Percentiles rank a stretch among this genome's conserved stretches.
Evolutionary conservation across 2,888 invertebrate genomes (phyloP).

Genomic region (Deilephila elpenor): DNA sequence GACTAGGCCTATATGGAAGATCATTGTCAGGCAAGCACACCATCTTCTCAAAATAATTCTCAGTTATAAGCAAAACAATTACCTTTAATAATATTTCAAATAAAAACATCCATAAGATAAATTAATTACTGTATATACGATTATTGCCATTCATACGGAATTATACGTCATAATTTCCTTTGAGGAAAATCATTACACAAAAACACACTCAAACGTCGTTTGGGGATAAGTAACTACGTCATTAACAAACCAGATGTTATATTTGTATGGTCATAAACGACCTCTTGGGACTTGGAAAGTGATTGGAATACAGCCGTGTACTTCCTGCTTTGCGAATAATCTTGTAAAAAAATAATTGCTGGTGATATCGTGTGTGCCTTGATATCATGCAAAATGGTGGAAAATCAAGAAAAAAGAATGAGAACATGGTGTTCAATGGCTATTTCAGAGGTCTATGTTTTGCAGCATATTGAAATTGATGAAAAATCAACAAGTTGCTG

Average conservation of each 20-base stretch:
- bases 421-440: too few species aligned
- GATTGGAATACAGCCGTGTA: not conserved
- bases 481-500: too few species aligned
- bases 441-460: too few species aligned
- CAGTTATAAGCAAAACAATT: too few species aligned
- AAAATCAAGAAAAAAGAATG: too few species aligned
- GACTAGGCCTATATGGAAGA: too few species aligned
- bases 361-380: too few species aligned
- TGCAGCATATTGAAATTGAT: too few species aligned
- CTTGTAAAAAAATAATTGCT: too few species aligned
- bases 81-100: not conserved
- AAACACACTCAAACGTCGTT: slow-evolving; percentile 21
- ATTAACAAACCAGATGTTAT: slow-evolving; percentile 6
- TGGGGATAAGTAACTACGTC: not conserved
- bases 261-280: not conserved
- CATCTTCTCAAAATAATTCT: too few species aligned
- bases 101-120: not conserved
- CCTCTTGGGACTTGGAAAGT: not conserved
- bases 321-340: not conserved
- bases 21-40: too few species aligned
- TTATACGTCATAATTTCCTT: slow-evolving; percentile 21
- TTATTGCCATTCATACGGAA: slow-evolving; percentile 1
- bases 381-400: too few species aligned
- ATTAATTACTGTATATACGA: not conserved
- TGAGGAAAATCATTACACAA: slow-evolving; percentile 27